Evolutionary conservation across 2,113 vertebrate species (phyloP).

Genomic region (Cranoglanis bouderius): DNA sequence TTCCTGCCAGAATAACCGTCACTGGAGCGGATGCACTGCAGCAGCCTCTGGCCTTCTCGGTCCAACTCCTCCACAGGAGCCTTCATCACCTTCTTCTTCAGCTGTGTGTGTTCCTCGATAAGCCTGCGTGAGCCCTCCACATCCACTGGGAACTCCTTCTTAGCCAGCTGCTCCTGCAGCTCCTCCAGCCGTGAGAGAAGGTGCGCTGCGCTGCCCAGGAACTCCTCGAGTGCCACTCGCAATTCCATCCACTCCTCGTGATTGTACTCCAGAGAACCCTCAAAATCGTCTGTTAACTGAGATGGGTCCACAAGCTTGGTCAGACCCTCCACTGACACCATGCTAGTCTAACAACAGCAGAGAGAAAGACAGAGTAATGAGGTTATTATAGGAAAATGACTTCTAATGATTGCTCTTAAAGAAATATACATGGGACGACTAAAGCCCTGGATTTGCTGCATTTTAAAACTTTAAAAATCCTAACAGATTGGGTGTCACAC

Average conservation of each 20-base stretch:
- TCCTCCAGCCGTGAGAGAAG: slow-evolving; percentile 93
- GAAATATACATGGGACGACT: background rate
- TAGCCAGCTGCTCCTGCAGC: slow-evolving; percentile 90
- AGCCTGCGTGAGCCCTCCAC: slow-evolving; percentile 92
- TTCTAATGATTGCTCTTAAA: background rate
- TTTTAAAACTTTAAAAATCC: background rate
- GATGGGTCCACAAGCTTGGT: slow-evolving; percentile 96
- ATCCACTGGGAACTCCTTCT: slow-evolving; percentile 95
- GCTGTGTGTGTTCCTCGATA: slow-evolving; percentile 94
- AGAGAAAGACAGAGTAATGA: background rate
- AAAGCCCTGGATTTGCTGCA: background rate
- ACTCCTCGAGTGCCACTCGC: slow-evolving; percentile 91
- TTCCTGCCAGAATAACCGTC: slow-evolving; percentile 94
- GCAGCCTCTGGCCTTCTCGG: slow-evolving; percentile 90
- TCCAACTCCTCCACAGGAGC: slow-evolving; percentile 97
- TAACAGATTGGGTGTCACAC: background rate
- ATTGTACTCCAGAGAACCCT: slow-evolving; percentile 96
- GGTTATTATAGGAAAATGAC: background rate
- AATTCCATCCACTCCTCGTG: slow-evolving; percentile 97
- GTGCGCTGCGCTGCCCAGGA: slow-evolving; percentile 92
- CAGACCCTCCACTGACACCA: slow-evolving; percentile 97
- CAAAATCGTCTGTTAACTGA: slow-evolving; percentile 95
- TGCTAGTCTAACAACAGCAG: slow-evolving; percentile 81
- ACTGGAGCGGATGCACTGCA: slow-evolving; percentile 92
- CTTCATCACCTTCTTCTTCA: slow-evolving; percentile 98